Evolutionary conservation across 2,888 invertebrate genomes (phyloP), one percentile per base, ranked within the genome.

Genomic region (Conomelus anceps): DNA sequence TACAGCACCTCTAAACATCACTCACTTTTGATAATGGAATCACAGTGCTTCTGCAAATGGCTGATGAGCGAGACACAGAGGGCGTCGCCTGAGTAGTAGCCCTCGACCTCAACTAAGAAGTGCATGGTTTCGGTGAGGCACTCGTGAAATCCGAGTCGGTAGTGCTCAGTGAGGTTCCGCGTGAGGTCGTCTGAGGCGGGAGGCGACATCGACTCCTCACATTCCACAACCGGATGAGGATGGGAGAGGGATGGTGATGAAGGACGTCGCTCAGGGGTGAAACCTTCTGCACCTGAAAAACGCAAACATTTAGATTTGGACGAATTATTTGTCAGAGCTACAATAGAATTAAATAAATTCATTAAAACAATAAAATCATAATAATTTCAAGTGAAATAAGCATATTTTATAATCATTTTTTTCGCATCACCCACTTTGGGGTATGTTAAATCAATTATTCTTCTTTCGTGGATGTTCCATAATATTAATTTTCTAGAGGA

Each of bases 91-190:
- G 96, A 95, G 89, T 95, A 96, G 93, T 96, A 96, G 3, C 97
- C 97, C 92, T 97, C 97, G 11, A 96, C 96, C 92, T 98, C 98
- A 23, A 97, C 96, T 88, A 99, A 95, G 93, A 97, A 99, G 91
- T 98, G 95, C 94, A 98, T 96, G 0, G 97, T 96, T 93, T 99
- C 98, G 89, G 97, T 96, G 92, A 97, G 95, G 91, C 98, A 98
- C 93, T 98, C 98, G 92, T 97, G 97, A 94, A 96, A 99, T 1
- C 99, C 99, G 22, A 97, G 95, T 89, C 96, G 95, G 93, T 96
- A 98, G 91, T 96, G 94, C 88, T 95, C 94, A 6, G 93, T 90
- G 17, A 90, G 86, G 29, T 89, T 90, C 22, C 88, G 87, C 13
- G 86, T 7, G n/a, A 63, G 63, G n/a, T 63, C 63, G n/a, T 63